Base-by-base conservation (phyloP, 2,888 invertebrate genomes). In the Anthophora plumipes region DNA sequence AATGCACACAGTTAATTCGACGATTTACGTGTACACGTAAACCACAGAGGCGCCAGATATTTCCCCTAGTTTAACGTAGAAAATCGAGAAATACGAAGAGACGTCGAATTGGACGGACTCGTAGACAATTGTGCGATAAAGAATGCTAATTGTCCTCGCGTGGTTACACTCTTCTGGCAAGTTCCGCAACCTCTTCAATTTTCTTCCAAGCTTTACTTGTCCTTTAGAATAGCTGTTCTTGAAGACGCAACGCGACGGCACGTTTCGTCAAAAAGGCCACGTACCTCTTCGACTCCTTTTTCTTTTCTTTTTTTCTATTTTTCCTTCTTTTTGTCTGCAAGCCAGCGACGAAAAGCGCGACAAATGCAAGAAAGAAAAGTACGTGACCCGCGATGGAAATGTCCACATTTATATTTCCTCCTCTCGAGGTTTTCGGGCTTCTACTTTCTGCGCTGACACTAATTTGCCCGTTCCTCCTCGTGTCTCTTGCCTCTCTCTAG, bases 351-450 rank as follows among this genome's bases (percentile, higher is more conserved):
- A 74, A 81, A 81, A 81, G 66, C 61, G 70, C 73, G 79, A 79
- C 76, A 82, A 76, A 80, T 64, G 80, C 68, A 80, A 76, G 82
- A 76, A 80, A 82, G 82, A 74, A 68, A 80, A 76, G 46, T 82
- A 76, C 72, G 82, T 77, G 82, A 77, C 73, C 77, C 73, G 59
- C 59, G 70, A 74, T 55, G 82, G 39, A 73, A 82, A 71, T 50
- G 74, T 69, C 69, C 69, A 63, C 82, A 82, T 82, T 82, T 82
- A 81, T 73, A 74, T 77, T 64, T 73, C 77, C 70, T 77, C 48
- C 72, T 74, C 80, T 74, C 69, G 75, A 75, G 82, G 68, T 68
- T 81, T 83, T 81, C 82, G 77, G 70, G 61, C 52, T 77, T 71
- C 74, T 72, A 67, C 77, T 69, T 31, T 59, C 77, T 48, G 50